A percentile compares a stretch with the other conserved stretches of the same genome.
These are phyloP conservation scores for Zaprionus ghesquierei DNA, from an alignment of 1,140 invertebrate species.

Conservation along the genomic window DNA sequence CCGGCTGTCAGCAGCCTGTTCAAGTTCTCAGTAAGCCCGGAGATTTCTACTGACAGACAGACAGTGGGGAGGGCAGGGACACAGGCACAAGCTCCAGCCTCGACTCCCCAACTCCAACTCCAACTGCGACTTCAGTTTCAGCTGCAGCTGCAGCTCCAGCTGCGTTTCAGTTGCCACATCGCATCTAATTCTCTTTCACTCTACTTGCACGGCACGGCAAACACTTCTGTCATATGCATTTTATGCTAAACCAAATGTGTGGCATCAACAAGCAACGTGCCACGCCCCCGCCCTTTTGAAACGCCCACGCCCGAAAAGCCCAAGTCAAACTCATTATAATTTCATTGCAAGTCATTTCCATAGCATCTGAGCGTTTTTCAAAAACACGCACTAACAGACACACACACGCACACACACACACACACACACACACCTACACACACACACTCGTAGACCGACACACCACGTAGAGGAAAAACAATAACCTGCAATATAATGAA, in stretches of 20 bases:
- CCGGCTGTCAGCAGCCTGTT: neutral
- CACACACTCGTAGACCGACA: slow-evolving; percentile 8
- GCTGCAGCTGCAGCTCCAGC: neutral
- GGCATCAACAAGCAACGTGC: slow-evolving; percentile 25
- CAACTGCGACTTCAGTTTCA: too few relatives aligned
- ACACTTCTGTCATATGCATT: slow-evolving; percentile 36
- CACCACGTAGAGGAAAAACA: slow-evolving; percentile 36
- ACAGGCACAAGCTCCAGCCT: too few relatives aligned
- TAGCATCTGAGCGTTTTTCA: slow-evolving; percentile 26
- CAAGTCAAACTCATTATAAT: slow-evolving; percentile 63
- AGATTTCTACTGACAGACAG: neutral
- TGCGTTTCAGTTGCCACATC: neutral
- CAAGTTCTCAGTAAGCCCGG: neutral
- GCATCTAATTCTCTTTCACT: neutral
- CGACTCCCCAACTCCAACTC: neutral
- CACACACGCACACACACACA: neutral
- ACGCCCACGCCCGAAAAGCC: slow-evolving; percentile 24
- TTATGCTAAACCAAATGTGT: slow-evolving; percentile 37
- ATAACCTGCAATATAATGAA: slow-evolving; percentile 67
- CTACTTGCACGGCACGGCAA: neutral
- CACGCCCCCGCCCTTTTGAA: slow-evolving; percentile 6
- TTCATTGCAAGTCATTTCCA: slow-evolving; percentile 73
- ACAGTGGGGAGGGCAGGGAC: neutral
- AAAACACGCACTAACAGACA: slow-evolving; percentile 2
- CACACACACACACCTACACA: slow-evolving; percentile 8